These are phyloP conservation scores for Apolygus lucorum DNA, from an alignment of 1,140 invertebrate genomes.

Conservation along the genomic window DNA sequence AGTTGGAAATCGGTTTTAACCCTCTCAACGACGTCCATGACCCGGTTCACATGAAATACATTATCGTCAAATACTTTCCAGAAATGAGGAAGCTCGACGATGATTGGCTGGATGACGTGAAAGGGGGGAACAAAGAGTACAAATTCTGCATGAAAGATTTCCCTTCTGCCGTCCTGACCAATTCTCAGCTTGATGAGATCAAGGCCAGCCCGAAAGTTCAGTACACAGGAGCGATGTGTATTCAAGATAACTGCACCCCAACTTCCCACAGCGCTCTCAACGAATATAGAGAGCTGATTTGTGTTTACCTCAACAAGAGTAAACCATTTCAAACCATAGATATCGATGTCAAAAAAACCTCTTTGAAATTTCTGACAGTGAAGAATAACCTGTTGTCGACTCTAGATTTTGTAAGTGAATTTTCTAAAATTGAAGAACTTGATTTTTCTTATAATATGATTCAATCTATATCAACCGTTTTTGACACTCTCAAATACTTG, in stretches of 20 bases:
- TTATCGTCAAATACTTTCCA: slow-evolving; percentile 7
- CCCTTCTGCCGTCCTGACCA: slow-evolving; percentile 1
- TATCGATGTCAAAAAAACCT: slow-evolving; percentile 3
- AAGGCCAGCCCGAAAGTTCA: slow-evolving; percentile 15
- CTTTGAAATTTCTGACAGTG: slow-evolving; percentile 17
- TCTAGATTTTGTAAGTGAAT: slow-evolving; percentile 13
- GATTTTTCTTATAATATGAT: slow-evolving; percentile 28
- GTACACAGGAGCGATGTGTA: neutral
- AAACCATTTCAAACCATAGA: neutral
- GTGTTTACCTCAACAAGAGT: neutral
- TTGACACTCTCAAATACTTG: slow-evolving; percentile 25
- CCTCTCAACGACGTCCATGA: slow-evolving; percentile 30
- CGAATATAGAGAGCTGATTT: slow-evolving; percentile 14
- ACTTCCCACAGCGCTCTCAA: slow-evolving; percentile 2
- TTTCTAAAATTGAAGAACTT: slow-evolving; percentile 22
- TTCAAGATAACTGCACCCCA: slow-evolving; percentile 16
- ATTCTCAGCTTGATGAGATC: slow-evolving; percentile 22
- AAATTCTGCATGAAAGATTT: slow-evolving; percentile 22
- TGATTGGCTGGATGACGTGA: neutral
- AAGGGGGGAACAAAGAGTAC: slow-evolving; percentile 20
- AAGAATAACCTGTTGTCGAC: slow-evolving; percentile 11
- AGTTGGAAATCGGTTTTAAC: slow-evolving; percentile 29
- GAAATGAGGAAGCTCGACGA: neutral
- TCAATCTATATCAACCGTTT: neutral
- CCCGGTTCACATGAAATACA: slow-evolving; percentile 2